Evolutionary conservation across 1,140 invertebrate genomes (phyloP), one percentile per base, ranked within the genome.

Genomic region (Portunus trituberculatus): DNA sequence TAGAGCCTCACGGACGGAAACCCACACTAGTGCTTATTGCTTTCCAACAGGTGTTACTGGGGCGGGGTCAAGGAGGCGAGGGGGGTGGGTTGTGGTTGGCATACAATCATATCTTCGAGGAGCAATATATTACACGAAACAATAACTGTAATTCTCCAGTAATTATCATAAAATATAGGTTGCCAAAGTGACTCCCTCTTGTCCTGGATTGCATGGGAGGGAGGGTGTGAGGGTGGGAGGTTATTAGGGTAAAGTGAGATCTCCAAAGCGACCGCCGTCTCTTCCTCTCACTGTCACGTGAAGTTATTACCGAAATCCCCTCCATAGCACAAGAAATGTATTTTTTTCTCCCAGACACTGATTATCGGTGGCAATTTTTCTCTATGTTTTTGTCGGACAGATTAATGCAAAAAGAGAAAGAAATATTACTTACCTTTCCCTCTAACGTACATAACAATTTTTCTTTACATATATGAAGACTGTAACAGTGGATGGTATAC

Each of bases 121-220:
- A 92, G 59, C 91, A 59, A 92, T 92, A 76, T 67, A 92, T 92
- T 59, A 92, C 91, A 8, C 28, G 52, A 76, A 92, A 92, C 91
- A 92, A 92, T 59, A 67, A 31, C 59, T 20, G 91, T 92, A 59
- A 92, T 92, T 29, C 29, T 28, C 28, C 29, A 52, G 67, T 59
- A 59, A 92, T 92, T 92, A 76, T 59, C 59, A 76, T 92, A 92
- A 92, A 31, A 31, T 31, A 92, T 76, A 31, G 91, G 91, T 92
- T 92, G 91, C 91, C 31, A 59, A 32, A 92, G 91, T 59, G 46
- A 28, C 48, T 67, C 59, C 48, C 14, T 52, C 59, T 28, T 76
- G 48, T 76, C 52, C 31, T 52, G 59, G 16, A 25, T 20, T 91
- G 89, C 89, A 91, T 0, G 4, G 14, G 89, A 48, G 59, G 52